Percentiles rank a stretch among this genome's conserved stretches.
Conservation (phyloP, 2,797 vertebrate genomes). For the Acestrorhynchus altus region DNA sequence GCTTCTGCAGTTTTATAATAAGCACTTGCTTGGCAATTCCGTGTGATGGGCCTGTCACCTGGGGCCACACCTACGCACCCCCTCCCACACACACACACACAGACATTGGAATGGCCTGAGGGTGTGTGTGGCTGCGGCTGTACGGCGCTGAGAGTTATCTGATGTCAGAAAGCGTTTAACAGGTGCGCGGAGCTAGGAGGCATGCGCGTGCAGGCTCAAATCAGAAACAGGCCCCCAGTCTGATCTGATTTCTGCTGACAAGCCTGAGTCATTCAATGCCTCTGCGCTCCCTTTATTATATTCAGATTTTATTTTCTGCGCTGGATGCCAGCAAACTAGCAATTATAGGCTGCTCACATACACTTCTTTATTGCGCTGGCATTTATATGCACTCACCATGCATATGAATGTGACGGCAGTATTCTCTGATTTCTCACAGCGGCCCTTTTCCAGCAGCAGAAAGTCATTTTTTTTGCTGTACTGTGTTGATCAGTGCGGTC, state of each 20-base stretch:
- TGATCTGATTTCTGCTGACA: conserved; percentile 21
- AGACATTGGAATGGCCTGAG: not conserved
- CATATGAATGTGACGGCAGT: no score
- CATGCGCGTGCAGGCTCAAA: conserved; percentile 1
- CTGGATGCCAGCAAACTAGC: not conserved
- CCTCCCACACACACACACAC: not conserved
- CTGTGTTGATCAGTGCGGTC: no score
- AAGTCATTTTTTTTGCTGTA: no score
- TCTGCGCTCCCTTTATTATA: not conserved
- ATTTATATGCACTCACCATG: no score
- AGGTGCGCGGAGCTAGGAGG: conserved; percentile 11
- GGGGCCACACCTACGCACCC: conserved; percentile 18
- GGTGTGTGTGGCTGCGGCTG: conserved; percentile 2
- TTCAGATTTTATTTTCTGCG: conserved; percentile 16
- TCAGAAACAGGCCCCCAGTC: conserved; percentile 6
- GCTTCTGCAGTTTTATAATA: conserved; percentile 9
- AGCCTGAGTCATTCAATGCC: conserved; percentile 27
- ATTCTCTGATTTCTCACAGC: no score
- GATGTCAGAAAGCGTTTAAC: conserved; percentile 38
- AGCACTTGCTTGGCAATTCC: conserved; percentile 1
- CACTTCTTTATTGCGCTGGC: not conserved
- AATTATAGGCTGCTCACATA: not conserved
- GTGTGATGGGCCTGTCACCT: conserved; percentile 18
- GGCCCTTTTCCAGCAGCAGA: no score
- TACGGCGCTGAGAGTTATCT: conserved; percentile 30